Percentiles rank a stretch among this genome's conserved stretches.
phyloP scores from a whole-genome alignment of 2,888 invertebrate genomes.

The Sylvicola cinctus region DNA sequence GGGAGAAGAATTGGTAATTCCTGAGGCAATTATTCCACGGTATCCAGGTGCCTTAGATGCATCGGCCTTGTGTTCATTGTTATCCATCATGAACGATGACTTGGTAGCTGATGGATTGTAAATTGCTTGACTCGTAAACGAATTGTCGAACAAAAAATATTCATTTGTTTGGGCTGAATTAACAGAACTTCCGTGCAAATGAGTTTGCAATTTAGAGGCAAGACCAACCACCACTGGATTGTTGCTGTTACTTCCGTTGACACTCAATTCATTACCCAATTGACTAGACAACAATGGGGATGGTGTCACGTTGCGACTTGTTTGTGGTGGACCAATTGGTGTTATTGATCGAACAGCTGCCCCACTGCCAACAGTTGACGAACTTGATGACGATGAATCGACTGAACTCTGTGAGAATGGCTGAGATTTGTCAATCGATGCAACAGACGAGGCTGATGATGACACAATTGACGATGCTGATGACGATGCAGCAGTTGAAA shows the following conservation, averaged over 20 bases:
- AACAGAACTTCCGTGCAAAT: conserved; percentile 2
- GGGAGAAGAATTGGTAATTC: no score
- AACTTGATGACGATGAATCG: no score
- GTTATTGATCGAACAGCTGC: conserved; percentile 16
- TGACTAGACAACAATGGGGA: conserved; percentile 7
- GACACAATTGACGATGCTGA: no score
- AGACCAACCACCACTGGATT: no score
- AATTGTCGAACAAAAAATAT: conserved; percentile 75
- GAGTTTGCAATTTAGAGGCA: conserved; percentile 1
- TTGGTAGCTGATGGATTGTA: conserved; percentile 26
- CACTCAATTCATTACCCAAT: background rate
- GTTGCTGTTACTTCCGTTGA: background rate
- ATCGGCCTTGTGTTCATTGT: conserved; percentile 41
- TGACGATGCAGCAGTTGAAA: conserved; percentile 3
- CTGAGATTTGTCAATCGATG: no score
- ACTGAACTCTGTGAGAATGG: no score
- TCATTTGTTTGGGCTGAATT: conserved; percentile 32
- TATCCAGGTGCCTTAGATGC: conserved; percentile 83
- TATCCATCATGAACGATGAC: conserved; percentile 11
- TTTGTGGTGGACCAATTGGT: conserved; percentile 19
- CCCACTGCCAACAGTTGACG: no score
- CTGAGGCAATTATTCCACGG: conserved; percentile 32
- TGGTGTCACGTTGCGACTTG: conserved; percentile 11
- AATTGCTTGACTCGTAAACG: conserved; percentile 30
- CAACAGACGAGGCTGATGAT: no score